Evolutionary conservation across 53 echinoderm and acorn worm genomes (phyloP).

Genomic region (Pentamera pediparva): DNA sequence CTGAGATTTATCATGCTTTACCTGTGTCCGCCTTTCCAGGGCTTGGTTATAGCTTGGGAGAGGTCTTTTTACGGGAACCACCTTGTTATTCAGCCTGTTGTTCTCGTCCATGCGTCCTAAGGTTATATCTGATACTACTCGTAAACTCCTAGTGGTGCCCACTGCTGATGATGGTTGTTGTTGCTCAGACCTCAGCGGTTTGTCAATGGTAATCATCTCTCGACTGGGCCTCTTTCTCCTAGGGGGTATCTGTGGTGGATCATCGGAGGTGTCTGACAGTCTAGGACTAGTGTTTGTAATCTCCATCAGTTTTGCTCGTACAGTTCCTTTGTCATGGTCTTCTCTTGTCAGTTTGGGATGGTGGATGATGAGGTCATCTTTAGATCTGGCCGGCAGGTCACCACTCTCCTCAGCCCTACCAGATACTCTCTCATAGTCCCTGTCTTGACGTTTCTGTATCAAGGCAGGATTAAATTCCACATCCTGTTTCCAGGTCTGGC

Average conservation of each 20-base stretch:
- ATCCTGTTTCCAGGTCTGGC: not conserved
- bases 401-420: not conserved
- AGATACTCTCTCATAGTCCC: conserved; percentile 13
- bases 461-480: not conserved
- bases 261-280: too few relatives aligned
- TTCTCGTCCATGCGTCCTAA: not conserved
- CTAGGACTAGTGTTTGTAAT: too few relatives aligned
- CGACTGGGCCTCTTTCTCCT: not conserved
- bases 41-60: conserved; percentile 10
- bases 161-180: too few relatives aligned
- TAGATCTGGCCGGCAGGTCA: not conserved
- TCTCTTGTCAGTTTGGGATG: not conserved
- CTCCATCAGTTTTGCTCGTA: not conserved
- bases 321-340: not conserved
- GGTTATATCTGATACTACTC: too few relatives aligned
- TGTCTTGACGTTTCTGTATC: conserved; percentile 2
- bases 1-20: not conserved
- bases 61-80: not conserved
- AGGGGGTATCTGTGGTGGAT: not conserved
- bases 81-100: not conserved
- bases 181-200: not conserved
- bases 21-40: not conserved
- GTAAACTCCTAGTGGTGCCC: too few relatives aligned
- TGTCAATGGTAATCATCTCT: not conserved
- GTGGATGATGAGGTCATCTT: conserved; percentile 1